These are phyloP conservation scores for Asarcornis scutulata DNA, from an alignment of 2,113 vertebrate genomes.

Conservation along the genomic window DNA sequence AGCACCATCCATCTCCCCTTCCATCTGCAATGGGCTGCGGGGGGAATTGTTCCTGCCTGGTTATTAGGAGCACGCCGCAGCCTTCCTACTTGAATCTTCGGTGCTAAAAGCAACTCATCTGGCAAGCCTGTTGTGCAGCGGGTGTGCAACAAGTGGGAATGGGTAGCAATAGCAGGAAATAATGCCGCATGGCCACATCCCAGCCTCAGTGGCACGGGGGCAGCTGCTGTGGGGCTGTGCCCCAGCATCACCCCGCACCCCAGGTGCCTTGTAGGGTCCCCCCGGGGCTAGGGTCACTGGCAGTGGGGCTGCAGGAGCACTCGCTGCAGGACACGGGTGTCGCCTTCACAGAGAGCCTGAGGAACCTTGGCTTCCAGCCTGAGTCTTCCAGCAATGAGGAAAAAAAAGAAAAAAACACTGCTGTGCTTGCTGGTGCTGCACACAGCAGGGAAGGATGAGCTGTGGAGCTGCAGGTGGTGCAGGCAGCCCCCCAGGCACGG, in stretches of 20 bases:
- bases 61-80: accelerated
- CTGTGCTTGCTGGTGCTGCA: neutral
- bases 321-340: neutral
- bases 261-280: neutral
- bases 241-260: accelerated
- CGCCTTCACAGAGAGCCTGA: neutral
- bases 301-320: no score
- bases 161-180: accelerated
- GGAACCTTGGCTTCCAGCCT: neutral
- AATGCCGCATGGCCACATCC: accelerated
- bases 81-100: neutral
- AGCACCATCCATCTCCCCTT: accelerated
- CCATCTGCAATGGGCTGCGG: accelerated
- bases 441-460: neutral
- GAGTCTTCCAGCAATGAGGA: accelerated
- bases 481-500: neutral
- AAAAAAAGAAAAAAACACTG: accelerated
- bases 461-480: accelerated
- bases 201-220: neutral
- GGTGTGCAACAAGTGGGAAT: neutral
- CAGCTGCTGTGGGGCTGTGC: neutral
- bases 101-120: neutral
- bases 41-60: neutral
- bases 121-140: neutral
- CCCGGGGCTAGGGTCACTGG: no score